Evolutionary conservation across 2,797 vertebrate species (phyloP).

Genomic region (Coccyzus lansbergi): DNA sequence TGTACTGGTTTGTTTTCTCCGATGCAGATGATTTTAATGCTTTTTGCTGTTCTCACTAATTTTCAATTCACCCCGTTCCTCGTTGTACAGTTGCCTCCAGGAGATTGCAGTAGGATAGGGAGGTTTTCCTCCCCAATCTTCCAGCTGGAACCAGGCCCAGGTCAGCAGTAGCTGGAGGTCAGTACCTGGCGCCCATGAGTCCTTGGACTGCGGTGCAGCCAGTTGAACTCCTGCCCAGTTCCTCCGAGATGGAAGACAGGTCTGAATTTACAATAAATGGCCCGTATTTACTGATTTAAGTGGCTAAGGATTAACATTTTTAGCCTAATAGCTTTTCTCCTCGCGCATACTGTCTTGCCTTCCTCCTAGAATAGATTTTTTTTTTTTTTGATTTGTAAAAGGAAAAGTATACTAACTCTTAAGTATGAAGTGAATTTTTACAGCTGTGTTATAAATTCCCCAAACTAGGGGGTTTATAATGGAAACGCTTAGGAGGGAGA

Average conservation of each 20-base stretch:
- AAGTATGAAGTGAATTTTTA: constrained; percentile 70
- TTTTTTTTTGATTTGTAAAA: constrained; percentile 20
- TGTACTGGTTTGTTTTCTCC: background rate
- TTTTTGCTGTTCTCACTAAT: background rate
- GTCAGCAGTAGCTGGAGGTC: background rate
- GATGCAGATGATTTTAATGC: background rate
- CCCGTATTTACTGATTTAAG: background rate
- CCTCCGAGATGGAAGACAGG: background rate
- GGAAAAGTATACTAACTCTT: constrained; percentile 59
- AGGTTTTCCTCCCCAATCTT: background rate
- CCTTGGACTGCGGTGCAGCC: background rate
- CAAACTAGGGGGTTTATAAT: constrained; percentile 71
- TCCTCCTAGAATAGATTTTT: constrained; percentile 13
- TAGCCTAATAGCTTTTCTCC: background rate
- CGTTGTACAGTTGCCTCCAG: background rate
- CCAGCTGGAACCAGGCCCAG: background rate
- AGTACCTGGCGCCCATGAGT: background rate
- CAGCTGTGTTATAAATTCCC: constrained; percentile 73
- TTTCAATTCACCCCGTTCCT: background rate
- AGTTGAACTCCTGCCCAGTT: background rate
- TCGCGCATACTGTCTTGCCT: background rate
- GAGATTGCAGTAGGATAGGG: background rate
- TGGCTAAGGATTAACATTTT: background rate
- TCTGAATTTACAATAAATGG: background rate
- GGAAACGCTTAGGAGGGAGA: constrained; percentile 57